phyloP scores from a whole-genome alignment of 2,888 invertebrate genomes.

The Molanna angustata region DNA sequence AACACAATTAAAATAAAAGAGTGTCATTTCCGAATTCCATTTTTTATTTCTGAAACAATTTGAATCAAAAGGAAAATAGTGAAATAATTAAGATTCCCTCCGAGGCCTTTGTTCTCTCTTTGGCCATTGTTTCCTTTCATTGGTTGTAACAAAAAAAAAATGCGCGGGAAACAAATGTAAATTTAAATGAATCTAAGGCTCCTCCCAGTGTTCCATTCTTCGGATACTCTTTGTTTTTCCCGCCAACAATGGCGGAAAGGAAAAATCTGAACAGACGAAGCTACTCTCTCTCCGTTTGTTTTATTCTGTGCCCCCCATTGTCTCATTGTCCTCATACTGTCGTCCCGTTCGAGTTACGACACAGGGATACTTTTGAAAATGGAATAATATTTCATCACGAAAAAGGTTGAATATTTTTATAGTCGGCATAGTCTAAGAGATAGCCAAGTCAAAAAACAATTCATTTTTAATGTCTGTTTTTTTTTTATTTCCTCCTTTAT shows the following conservation, averaged over 20 bases:
- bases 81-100: slow-evolving; percentile 23
- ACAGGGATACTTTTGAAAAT: too few species aligned
- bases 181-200: slow-evolving; percentile 27
- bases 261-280: slow-evolving; percentile 15
- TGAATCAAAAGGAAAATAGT: slow-evolving; percentile 6
- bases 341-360: too few species aligned
- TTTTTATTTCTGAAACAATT: too few species aligned
- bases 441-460: too few species aligned
- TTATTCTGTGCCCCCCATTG: slow-evolving; percentile 14
- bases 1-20: too few species aligned
- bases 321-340: slow-evolving; percentile 11
- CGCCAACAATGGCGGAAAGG: slow-evolving; percentile 18
- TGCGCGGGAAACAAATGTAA: slow-evolving; percentile 24
- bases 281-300: slow-evolving; percentile 14
- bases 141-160: slow-evolving; percentile 11
- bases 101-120: slow-evolving; percentile 2
- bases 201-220: slow-evolving; percentile 14
- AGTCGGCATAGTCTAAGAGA: too few species aligned
- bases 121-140: slow-evolving; percentile 14
- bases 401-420: too few species aligned
- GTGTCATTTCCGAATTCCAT: too few species aligned
- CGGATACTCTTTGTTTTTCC: slow-evolving; percentile 11
- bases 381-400: too few species aligned
- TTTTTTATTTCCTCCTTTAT: too few species aligned
- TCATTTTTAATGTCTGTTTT: too few species aligned